Base-by-base conservation (phyloP, 2,113 vertebrate genomes). In the Albula glossodonta region DNA sequence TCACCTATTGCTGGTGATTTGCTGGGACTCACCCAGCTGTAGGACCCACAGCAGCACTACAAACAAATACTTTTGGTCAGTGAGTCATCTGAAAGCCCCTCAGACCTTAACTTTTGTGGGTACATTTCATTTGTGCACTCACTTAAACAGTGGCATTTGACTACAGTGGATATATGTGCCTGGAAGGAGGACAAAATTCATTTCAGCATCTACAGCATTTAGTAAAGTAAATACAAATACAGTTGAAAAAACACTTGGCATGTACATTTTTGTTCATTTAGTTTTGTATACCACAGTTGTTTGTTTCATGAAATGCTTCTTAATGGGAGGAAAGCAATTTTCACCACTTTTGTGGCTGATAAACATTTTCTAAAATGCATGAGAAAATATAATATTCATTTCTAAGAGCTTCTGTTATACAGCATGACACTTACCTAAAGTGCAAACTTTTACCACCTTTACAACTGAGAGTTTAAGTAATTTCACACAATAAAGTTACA, bases 401-500 rank as follows among this genome's bases (percentile, higher is more conserved):
- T 22, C 63, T 70, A 70, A 70, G 19, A n/a, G 63, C 63, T 70
- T 9, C 9, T 74, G 70, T 31, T 74, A 31, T 31, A 31, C 31
- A 41, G 31, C 31, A 41, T 6, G 4, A 31, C n/a, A 74, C 5
- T 74, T 22, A n/a, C 4, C 17, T 2, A 74, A 10, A 74, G 25
- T 74, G 22, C 25, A 74, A 74, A 74, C 22, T 25, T 74, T 31
- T 10, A 22, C 5, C 70, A 74, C 70, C 70, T 74, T 7, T 11
- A 25, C 22, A 4, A 31, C 22, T 31, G 70, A 74, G 70, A n/a
- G n/a, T 9, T 74, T 25, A 74, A 31, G 10, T 8, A 2, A 66
- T 66, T 63, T 12, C 25, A 79, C 78, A 51, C 22, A 85, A 63
- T 85, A 60, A 80, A 79, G 53, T 79, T 80, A 53, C 56, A 78